Evolutionary conservation across 2,113 vertebrate genomes (phyloP), one percentile per base, ranked within the genome.

Genomic region (Siniperca chuatsi): DNA sequence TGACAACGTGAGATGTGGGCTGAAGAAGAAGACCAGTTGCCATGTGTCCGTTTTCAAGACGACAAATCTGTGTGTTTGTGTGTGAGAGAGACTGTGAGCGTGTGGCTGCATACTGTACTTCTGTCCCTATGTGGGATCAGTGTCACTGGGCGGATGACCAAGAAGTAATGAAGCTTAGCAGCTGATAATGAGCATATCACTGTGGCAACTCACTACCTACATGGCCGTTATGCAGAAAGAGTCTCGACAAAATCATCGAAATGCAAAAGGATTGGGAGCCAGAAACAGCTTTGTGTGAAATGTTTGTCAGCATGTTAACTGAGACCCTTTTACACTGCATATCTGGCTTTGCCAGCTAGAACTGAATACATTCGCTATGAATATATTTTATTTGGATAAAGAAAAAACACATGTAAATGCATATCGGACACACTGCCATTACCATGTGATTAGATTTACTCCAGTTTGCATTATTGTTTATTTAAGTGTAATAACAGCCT

Each of bases 91-190:
- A 1, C 1, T 37, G 42, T 20, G 58, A 21, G 48, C 4, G 18
- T 76, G 70, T 70, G 57, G 46, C 67, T 67, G 37, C 65, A 40
- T 62, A 65, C 61, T 79, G 79, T 85, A 71, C 62, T 66, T 73
- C 23, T 74, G 18, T 66, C 29, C 54, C 72, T 81, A 70, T 82
- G 82, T 85, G 85, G 70, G 74, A 82, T 90, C 54, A 84, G 84
- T 82, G 89, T 87, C 69, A 89, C 87, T 75, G 60, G 81, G 83
- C 87, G 82, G 79, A 84, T 90, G 75, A 90, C 88, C 87, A 88
- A 85, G 82, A 92, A 82, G 75, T 82, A 92, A 92, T 90, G 81
- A 92, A 84, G 84, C 84, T 84, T 77, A 80, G 68, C 83, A 84
- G 77, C 85, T 93, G 81, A 84, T 92, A 90, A 90, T 88, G 61